Percentiles rank a stretch among this genome's conserved stretches.
These are phyloP conservation scores for Thamnophis sirtalis DNA, from an alignment of 2,113 vertebrate species.

Conservation along the genomic window DNA sequence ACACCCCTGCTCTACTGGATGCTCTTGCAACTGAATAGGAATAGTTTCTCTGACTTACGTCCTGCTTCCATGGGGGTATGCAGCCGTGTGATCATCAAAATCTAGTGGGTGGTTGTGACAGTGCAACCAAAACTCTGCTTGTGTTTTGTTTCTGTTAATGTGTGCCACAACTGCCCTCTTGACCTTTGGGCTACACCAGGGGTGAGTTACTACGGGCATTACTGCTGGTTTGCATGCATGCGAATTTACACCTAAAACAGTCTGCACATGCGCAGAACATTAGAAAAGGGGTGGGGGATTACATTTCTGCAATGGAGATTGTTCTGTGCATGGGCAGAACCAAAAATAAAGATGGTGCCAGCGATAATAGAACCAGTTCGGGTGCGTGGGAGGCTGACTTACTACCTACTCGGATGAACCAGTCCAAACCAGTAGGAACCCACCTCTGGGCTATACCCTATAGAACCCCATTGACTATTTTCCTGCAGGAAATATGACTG, in stretches of 20 bases:
- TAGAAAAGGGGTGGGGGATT: too few species aligned
- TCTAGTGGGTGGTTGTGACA: neutral
- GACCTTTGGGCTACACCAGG: neutral
- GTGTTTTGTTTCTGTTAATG: neutral
- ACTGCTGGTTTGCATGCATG: too few species aligned
- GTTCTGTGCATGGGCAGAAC: too few species aligned
- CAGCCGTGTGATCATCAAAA: neutral
- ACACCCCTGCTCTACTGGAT: neutral
- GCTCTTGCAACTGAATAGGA: neutral
- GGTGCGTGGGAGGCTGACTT: too few species aligned
- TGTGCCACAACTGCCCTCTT: neutral
- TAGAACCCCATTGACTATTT: neutral
- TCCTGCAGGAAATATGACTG: neutral
- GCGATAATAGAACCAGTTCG: too few species aligned
- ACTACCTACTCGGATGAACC: too few species aligned
- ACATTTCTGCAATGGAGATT: too few species aligned
- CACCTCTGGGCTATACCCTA: neutral
- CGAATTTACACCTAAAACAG: too few species aligned
- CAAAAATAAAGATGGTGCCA: too few species aligned
- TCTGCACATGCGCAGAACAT: too few species aligned
- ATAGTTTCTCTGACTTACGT: neutral
- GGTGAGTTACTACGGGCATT: too few species aligned
- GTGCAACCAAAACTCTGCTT: neutral
- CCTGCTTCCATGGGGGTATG: neutral
- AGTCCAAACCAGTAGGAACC: too few species aligned